Base-by-base conservation (phyloP, 2,797 vertebrate species). In the Syndactyla subalaris region DNA sequence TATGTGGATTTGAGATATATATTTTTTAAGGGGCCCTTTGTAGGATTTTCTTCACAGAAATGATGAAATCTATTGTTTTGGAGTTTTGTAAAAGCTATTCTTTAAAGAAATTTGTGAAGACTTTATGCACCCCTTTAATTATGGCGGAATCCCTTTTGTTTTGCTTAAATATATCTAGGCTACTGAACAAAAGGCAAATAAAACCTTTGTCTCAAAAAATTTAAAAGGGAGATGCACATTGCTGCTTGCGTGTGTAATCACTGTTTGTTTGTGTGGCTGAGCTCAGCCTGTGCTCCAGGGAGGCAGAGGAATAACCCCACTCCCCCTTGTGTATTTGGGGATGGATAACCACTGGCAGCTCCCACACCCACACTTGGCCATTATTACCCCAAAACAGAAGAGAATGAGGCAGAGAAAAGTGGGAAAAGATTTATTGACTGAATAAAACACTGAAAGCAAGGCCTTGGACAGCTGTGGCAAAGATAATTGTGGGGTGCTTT, bases 161-260 rank as follows among this genome's bases (percentile, higher is more conserved):
- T 80, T 78, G 62, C n/a, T 1, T 18, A 62, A 68, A 22, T 77
- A 34, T 46, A 51, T 83, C 38, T 39, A 58, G 52, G 41, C 30
- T 75, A 67, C 36, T 6, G 6, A 76, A 63, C 39, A 62, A 46
- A 43, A 76, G 48, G 30, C 41, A 41, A 78, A 71, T 41, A 63
- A 66, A 89, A 24, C 10, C 14, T 76, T 77, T 83, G 43, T 63
- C 34, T 84, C 19, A 30, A 52, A 89, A 89, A 71, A 49, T 49
- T 43, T 62, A 67, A 32, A 46, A 82, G 39, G 38, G 38, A 43
- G 55, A 61, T 59, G 36, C 52, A 52, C 34, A 67, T 77, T 77
- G n/a, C 12, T 1, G 0, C 30, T 72, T 46, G 32, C 0, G 0
- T 38, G 17, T 58, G 16, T 57, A 52, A 36, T 46, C n/a, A 38